Percentiles rank a stretch among this genome's conserved stretches.
Conservation (phyloP, 2,113 vertebrate genomes). For the Hucho hucho region DNA sequence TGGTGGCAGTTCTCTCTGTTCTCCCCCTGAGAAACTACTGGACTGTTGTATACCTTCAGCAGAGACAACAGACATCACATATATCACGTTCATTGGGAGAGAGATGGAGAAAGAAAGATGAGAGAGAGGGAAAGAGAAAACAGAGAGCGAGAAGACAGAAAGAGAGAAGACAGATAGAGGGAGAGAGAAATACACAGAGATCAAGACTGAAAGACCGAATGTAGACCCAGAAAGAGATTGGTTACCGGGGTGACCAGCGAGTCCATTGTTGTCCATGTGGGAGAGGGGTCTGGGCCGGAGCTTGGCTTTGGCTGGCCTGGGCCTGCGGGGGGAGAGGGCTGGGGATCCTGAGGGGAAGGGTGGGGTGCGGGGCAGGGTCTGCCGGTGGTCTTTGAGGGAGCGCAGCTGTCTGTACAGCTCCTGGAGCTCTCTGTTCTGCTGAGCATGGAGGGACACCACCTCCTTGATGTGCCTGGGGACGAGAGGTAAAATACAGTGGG, state of each 20-base stretch:
- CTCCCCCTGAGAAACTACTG: conserved; percentile 65
- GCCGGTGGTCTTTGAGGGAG: conserved; percentile 77
- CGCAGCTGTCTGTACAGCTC: conserved; percentile 84
- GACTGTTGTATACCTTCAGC: conserved; percentile 67
- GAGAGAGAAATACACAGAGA: neutral
- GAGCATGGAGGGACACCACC: conserved; percentile 85
- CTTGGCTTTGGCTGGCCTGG: conserved; percentile 80
- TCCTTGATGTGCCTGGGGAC: conserved; percentile 84
- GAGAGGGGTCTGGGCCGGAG: conserved; percentile 79
- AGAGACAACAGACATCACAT: conserved; percentile 4
- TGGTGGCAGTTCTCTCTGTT: conserved; percentile 52
- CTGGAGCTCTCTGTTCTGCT: conserved; percentile 87
- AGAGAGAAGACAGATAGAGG: neutral
- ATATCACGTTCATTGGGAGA: neutral
- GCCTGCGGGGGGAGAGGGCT: conserved; percentile 79
- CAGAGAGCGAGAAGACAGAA: conserved; percentile 8
- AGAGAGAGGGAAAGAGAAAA: neutral
- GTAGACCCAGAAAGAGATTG: neutral
- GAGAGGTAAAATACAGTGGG: conserved; percentile 3
- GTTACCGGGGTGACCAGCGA: conserved; percentile 72
- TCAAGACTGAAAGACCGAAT: neutral
- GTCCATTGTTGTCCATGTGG: conserved; percentile 80
- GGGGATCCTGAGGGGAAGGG: conserved; percentile 64
- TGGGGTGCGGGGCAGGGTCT: conserved; percentile 66
- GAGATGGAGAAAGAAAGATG: neutral